Conservation (phyloP, 2,888 invertebrate genomes). For the Noctua janthe region DNA sequence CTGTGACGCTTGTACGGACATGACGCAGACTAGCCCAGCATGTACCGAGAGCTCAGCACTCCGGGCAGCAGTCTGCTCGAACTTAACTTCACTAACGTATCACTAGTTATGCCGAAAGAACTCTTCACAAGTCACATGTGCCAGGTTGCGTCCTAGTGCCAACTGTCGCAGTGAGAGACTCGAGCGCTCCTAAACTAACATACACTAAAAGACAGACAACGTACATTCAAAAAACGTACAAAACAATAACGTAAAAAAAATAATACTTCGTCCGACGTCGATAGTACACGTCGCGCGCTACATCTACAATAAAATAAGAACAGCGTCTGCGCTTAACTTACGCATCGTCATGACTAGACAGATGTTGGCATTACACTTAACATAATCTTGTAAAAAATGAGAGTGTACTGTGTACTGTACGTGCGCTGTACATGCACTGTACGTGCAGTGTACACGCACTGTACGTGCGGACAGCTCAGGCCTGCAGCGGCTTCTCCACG, state of each 20-base stretch:
- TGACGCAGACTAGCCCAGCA: no score
- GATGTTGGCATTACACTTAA: slow-evolving; percentile 71
- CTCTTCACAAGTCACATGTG: slow-evolving; percentile 2
- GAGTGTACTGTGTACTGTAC: slow-evolving; percentile 25
- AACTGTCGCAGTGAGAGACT: slow-evolving; percentile 55
- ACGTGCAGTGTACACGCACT: not conserved
- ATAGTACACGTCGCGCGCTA: slow-evolving; percentile 65
- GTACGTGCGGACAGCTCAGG: slow-evolving; percentile 48
- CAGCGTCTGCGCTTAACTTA: slow-evolving; percentile 59
- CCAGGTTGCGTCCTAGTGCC: slow-evolving; percentile 26
- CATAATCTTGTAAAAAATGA: slow-evolving; percentile 50
- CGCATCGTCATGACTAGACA: slow-evolving; percentile 70
- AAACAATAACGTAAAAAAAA: slow-evolving; percentile 64
- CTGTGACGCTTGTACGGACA: no score
- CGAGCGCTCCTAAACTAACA: slow-evolving; percentile 66
- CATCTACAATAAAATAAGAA: slow-evolving; percentile 60
- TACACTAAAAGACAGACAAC: slow-evolving; percentile 65
- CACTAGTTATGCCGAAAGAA: slow-evolving; percentile 40
- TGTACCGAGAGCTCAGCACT: no score
- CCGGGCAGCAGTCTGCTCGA: slow-evolving; percentile 11
- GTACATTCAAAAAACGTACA: slow-evolving; percentile 70
- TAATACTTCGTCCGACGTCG: slow-evolving; percentile 70
- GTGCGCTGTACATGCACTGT: slow-evolving; percentile 8
- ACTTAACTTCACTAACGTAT: slow-evolving; percentile 29
- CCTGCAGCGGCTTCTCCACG: slow-evolving; percentile 62